Evolutionary conservation across 2,888 invertebrate species (phyloP).

Genomic region (Hedya salicella): DNA sequence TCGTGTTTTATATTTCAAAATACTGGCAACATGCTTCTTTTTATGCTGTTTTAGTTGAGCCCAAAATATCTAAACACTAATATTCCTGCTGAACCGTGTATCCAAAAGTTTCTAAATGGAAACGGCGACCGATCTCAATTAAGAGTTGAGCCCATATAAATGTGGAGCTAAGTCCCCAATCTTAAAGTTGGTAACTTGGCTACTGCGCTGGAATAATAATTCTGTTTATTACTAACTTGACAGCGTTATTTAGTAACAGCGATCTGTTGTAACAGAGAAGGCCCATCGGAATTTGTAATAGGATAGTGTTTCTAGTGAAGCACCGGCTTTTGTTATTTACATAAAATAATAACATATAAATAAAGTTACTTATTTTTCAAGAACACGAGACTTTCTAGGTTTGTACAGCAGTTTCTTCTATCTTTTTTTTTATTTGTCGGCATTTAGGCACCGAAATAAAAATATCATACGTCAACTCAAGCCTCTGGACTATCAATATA

Average conservation of each 20-base stretch:
- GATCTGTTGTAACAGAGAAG: constrained; percentile 31
- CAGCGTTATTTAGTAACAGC: constrained; percentile 25
- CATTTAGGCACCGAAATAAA: no score
- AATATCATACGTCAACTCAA: no score
- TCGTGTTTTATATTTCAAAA: no score
- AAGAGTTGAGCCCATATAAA: constrained; percentile 21
- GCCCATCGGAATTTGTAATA: constrained; percentile 29
- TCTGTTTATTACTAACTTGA: constrained; percentile 30
- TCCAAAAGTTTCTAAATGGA: background rate
- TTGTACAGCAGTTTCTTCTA: no score
- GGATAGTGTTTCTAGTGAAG: constrained; percentile 7
- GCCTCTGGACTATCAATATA: no score
- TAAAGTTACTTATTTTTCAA: no score
- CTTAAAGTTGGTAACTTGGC: constrained; percentile 26
- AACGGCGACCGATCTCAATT: constrained; percentile 15
- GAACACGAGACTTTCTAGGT: no score
- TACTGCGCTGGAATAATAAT: constrained; percentile 38
- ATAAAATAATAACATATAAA: background rate
- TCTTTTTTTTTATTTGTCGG: no score
- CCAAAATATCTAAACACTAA: background rate
- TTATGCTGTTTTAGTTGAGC: background rate
- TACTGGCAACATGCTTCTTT: background rate
- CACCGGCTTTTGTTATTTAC: background rate
- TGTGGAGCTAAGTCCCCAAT: constrained; percentile 33
- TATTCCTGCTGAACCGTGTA: background rate